Conservation (phyloP, 2,888 invertebrate species). For the Thumatha senex region DNA sequence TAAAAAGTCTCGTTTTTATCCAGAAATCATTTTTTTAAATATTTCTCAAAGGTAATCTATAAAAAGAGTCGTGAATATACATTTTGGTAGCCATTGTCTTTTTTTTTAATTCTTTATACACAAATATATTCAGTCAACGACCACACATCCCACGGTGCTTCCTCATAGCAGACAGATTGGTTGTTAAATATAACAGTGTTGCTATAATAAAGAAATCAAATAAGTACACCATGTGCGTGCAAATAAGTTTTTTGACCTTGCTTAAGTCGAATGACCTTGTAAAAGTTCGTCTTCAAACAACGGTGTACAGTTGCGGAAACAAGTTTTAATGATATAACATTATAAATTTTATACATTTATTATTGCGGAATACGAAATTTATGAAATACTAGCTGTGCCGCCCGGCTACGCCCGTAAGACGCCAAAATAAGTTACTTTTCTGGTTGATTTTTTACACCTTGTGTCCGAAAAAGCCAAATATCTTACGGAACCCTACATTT, state of each 20-base stretch:
- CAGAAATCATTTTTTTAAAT: too few species aligned
- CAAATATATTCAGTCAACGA: not conserved
- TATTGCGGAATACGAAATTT: not conserved
- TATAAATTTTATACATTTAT: not conserved
- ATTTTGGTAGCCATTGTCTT: too few species aligned
- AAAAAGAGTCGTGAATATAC: too few species aligned
- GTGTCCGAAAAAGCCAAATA: too few species aligned
- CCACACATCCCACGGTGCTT: not conserved
- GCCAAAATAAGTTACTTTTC: too few species aligned
- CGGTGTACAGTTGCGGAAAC: conserved; percentile 7
- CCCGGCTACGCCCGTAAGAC: too few species aligned
- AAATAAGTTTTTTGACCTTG: conserved; percentile 16
- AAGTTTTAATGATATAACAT: not conserved
- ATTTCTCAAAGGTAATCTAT: too few species aligned
- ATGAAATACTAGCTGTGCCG: too few species aligned
- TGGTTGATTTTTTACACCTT: too few species aligned
- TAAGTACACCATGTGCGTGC: conserved; percentile 14
- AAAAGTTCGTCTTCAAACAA: conserved; percentile 14
- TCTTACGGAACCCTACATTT: too few species aligned
- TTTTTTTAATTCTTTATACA: not conserved
- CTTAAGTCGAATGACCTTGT: conserved; percentile 6
- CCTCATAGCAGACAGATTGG: not conserved
- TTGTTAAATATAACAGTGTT: not conserved
- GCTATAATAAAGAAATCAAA: conserved; percentile 1
- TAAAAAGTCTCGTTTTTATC: too few species aligned